Evolutionary conservation across 1,140 invertebrate genomes (phyloP), one percentile per base, ranked within the genome.

Genomic region (Charaxes varanes): DNA sequence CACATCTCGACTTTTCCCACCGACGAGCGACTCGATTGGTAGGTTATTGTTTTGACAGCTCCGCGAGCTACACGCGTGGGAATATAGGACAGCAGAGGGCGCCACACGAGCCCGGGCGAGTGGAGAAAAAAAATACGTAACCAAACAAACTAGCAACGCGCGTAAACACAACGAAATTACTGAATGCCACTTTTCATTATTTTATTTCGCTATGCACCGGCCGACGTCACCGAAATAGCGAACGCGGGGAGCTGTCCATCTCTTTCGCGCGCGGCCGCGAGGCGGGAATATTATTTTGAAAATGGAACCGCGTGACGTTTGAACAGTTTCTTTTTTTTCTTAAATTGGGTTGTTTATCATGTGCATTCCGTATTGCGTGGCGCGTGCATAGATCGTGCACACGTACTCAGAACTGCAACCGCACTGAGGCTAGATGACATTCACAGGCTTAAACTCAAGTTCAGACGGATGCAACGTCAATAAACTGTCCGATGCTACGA

Each of bases 161-260:
- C 71, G 71, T 81, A 81, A 81, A 81, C 73, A 81, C 77, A 69
- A 66, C 70, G 58, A 78, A 81, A 64, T 77, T 72, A 81, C 74
- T 77, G 60, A 77, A 73, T 73, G 77, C 67, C 72, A 78, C 72
- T 78, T 81, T 78, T 77, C 77, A 81, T 78, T 71, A 77, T 76
- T 64, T 63, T 73, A 74, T 76, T 78, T 72, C 62, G 57, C 71
- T 77, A 77, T 77, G 70, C 76, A 80, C 64, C 69, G 73, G 53
- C 37, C 70, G 64, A 73, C 73, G 71, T 76, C 71, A 79, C 68
- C 58, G 57, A 70, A 68, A 72, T 65, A 66, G 65, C 62, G 58
- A 55, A 58, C 62, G 61, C 58, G 62, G 42, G 44, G 47, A 59
- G 31, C 6, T 62, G 28, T 44, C 41, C 48, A 66, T 81, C 77